Percentiles rank a stretch among this genome's conserved stretches.
phyloP scores from a whole-genome alignment of 2,113 vertebrate genomes.

The Uria lomvia region DNA sequence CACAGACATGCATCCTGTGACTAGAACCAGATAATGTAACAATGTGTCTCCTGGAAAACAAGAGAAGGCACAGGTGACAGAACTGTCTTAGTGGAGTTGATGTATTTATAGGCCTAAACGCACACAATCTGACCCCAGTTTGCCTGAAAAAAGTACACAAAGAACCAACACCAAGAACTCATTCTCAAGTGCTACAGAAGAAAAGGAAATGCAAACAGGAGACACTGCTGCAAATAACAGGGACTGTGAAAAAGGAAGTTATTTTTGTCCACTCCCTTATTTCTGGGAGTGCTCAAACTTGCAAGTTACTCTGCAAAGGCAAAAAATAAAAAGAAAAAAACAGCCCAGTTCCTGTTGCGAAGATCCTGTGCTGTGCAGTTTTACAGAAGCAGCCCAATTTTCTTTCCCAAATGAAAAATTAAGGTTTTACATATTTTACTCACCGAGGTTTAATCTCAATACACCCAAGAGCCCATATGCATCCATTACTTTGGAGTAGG shows the following conservation, averaged over 20 bases:
- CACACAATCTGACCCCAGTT: neutral
- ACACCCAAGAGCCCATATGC: conserved; percentile 95
- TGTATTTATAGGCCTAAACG: neutral
- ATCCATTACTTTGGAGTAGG: conserved; percentile 92
- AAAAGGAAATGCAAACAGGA: neutral
- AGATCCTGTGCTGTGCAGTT: neutral
- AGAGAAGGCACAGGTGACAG: neutral
- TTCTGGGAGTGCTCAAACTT: neutral
- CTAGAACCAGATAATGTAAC: conserved; percentile 93
- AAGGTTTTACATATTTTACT: conserved; percentile 48
- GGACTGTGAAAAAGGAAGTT: neutral
- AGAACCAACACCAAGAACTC: neutral
- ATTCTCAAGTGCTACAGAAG: neutral
- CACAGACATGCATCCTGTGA: conserved; percentile 96
- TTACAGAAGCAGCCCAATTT: neutral
- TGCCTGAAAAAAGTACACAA: neutral
- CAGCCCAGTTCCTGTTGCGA: neutral
- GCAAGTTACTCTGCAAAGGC: neutral
- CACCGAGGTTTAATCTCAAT: conserved; percentile 93
- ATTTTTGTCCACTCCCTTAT: conserved; percentile 6
- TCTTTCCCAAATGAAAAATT: neutral
- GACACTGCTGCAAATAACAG: neutral
- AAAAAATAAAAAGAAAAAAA: neutral
- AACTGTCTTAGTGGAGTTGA: fast-evolving
- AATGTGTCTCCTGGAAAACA: conserved; percentile 84